Base-by-base conservation (phyloP, 2,113 vertebrate genomes). In the Bubo bubo region DNA sequence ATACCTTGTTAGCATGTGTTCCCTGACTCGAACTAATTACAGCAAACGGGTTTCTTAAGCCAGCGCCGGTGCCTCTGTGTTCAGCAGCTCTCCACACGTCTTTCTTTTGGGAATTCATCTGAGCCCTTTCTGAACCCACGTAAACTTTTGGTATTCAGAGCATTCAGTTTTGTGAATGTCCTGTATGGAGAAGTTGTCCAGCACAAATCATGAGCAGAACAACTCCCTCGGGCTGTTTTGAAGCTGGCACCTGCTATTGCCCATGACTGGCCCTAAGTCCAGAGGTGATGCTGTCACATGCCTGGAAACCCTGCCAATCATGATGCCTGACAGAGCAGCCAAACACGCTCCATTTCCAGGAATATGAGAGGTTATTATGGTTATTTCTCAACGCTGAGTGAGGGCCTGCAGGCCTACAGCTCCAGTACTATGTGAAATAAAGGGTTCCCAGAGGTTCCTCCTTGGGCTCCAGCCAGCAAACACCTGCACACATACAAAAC, bases 261-360 rank as follows among this genome's bases (percentile, higher is more conserved):
- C 76, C 75, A 41, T 12, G 41, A 45, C 72, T 86, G 72, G 80
- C 68, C 68, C 37, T 8, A 27, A 77, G 59, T 71, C 45, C 50
- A 84, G 76, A 89, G 93, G 91, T 74, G 83, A 84, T 43, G 63
- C 59, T 91, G 76, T 70, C 89, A 87, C 73, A 66, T 1, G 7
- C 60, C 52, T 84, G 86, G 89, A 95, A 95, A 67, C 34, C 56
- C 84, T 81, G 94, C 93, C 93, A 93, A 15, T 79, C 76, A 27
- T 16, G 32, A 52, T 0, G 0, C 47, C 80, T 94, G 86, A 63
- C 41, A 62, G 79, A 92, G 63, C 79, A 94, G 76, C 41, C 75
- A 77, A 94, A 91, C 30, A 10, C 3, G 0, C 62, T 60, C 62
- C 2, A 1, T 75, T 96, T 91, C 66, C 84, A 93, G 77, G 28